Conservation (phyloP, 2,888 invertebrate species). For the Anoplius nigerrimus region DNA sequence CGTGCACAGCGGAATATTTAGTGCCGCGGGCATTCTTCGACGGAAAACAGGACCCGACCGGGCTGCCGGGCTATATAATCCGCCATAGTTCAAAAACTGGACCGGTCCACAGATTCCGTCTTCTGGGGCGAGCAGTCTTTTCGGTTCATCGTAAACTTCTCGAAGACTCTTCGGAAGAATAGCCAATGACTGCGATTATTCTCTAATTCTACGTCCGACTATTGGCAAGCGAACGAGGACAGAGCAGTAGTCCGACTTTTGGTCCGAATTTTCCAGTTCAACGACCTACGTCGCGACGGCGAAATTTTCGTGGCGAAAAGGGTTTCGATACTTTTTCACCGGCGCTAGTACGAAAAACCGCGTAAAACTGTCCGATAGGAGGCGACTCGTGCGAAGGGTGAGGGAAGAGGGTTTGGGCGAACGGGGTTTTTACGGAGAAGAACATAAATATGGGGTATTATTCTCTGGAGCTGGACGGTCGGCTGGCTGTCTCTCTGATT, state of each 20-base stretch:
- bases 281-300: constrained; percentile 12
- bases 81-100: too few relatives aligned
- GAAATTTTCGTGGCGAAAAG: constrained; percentile 25
- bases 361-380: constrained; percentile 37
- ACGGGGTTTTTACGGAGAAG: constrained; percentile 61
- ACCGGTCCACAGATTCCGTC: too few relatives aligned
- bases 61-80: too few relatives aligned
- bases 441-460: constrained; percentile 73
- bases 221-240: too few relatives aligned
- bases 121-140: too few relatives aligned
- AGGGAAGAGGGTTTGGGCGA: constrained; percentile 40
- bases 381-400: constrained; percentile 34
- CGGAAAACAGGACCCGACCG: too few relatives aligned
- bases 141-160: too few relatives aligned
- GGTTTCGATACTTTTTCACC: constrained; percentile 19
- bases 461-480: constrained; percentile 69
- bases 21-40: background rate
- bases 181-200: too few relatives aligned
- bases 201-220: too few relatives aligned
- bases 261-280: constrained; percentile 6
- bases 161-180: too few relatives aligned
- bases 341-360: constrained; percentile 10
- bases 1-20: constrained; percentile 33
- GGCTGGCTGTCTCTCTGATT: constrained; percentile 69
- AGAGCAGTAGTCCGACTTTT: too few relatives aligned